Evolutionary conservation across 2,113 vertebrate genomes (phyloP).

Genomic region (Guaruba guarouba): DNA sequence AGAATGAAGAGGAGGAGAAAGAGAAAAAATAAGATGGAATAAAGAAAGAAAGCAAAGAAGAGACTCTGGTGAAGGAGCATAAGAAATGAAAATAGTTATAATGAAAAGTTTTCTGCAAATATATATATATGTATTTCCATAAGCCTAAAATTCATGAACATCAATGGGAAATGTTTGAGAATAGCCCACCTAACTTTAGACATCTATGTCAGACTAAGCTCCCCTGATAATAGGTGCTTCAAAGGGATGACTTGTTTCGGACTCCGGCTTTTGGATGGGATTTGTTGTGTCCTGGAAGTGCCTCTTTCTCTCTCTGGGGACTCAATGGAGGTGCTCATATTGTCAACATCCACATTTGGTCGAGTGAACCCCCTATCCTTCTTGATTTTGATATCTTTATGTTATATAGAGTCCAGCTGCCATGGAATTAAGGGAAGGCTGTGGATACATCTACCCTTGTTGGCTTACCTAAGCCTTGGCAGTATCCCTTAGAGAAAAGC

Average conservation of each 20-base stretch:
- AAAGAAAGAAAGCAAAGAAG: neutral
- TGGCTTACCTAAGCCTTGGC: neutral
- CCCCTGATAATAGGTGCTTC: neutral
- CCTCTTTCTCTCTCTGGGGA: neutral
- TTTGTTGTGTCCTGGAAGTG: neutral
- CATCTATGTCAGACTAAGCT: neutral
- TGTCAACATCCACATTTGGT: accelerated
- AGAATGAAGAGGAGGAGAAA: neutral
- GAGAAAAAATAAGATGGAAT: neutral
- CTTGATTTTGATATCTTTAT: neutral
- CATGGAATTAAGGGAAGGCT: neutral
- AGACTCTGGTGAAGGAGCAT: neutral
- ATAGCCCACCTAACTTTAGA: neutral
- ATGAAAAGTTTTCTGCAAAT: neutral
- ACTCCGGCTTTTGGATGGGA: neutral
- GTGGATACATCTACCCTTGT: neutral
- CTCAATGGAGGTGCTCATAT: neutral
- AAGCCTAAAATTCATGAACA: neutral
- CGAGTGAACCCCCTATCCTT: neutral
- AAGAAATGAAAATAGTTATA: neutral
- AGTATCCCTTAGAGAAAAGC: neutral
- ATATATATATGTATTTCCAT: neutral
- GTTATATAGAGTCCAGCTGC: neutral
- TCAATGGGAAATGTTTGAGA: neutral
- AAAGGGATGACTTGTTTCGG: neutral